phyloP scores from a whole-genome alignment of 2,888 invertebrate species.

The Drosophila histrio region DNA sequence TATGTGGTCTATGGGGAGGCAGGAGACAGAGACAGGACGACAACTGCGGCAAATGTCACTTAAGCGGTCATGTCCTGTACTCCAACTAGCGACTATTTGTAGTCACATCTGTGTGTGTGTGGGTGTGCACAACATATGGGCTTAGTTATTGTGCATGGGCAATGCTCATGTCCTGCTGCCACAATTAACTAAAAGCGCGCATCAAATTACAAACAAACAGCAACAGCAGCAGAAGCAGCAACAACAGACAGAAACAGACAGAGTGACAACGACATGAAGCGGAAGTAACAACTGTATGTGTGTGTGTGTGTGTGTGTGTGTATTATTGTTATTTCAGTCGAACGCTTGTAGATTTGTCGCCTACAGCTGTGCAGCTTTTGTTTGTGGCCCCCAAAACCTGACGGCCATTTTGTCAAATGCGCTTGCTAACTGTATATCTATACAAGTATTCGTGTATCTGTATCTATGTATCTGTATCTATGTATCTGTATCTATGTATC shows the following conservation, averaged over 20 bases:
- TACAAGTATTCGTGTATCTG: not conserved
- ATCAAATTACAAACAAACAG: constrained; percentile 76
- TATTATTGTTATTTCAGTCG: constrained; percentile 74
- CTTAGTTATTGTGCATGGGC: constrained; percentile 69
- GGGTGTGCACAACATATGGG: constrained; percentile 46
- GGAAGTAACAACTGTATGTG: constrained; percentile 71
- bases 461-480: constrained; percentile 1
- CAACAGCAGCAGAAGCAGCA: constrained; percentile 20
- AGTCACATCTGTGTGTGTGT: constrained; percentile 12
- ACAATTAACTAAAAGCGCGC: constrained; percentile 79
- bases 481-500: constrained; percentile 15
- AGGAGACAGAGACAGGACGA: constrained; percentile 11
- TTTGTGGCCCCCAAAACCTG: constrained; percentile 27
- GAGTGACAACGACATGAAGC: constrained; percentile 70
- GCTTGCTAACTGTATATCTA: constrained; percentile 13
- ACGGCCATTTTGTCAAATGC: constrained; percentile 53
- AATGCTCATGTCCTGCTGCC: constrained; percentile 75
- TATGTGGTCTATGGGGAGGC: constrained; percentile 15
- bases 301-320: constrained; percentile 15
- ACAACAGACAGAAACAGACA: constrained; percentile 26
- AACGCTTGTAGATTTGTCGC: constrained; percentile 74
- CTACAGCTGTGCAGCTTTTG: constrained; percentile 66
- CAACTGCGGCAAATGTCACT: constrained; percentile 68
- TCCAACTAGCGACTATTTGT: constrained; percentile 40
- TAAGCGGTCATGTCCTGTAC: constrained; percentile 53